Evolutionary conservation across 2,888 invertebrate species (phyloP).

Genomic region (Bimastos eiseni): DNA sequence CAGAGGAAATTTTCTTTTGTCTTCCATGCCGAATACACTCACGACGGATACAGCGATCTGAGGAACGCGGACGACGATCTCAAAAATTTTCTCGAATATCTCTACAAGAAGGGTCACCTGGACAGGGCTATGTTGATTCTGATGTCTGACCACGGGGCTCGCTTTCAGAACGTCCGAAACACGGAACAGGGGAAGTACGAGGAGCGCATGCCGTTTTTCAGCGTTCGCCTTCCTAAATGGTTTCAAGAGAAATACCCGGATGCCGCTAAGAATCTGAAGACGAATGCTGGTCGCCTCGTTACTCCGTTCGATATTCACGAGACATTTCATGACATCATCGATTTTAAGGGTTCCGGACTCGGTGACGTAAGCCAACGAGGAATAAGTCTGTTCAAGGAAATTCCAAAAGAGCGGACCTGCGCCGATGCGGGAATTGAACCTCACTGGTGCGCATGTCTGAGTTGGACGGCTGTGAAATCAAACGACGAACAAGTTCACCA

Average conservation of each 20-base stretch:
- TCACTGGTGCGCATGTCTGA: slow-evolving; percentile 92
- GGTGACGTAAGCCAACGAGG: slow-evolving; percentile 40
- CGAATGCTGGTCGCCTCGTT: slow-evolving; percentile 73
- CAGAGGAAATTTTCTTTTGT: slow-evolving; percentile 77
- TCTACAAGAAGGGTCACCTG: slow-evolving; percentile 69
- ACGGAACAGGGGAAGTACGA: slow-evolving; percentile 89
- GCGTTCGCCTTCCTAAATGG: slow-evolving; percentile 73
- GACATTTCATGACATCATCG: slow-evolving; percentile 74
- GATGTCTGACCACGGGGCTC: slow-evolving; percentile 86
- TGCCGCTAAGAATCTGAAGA: slow-evolving; percentile 68
- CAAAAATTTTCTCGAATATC: slow-evolving; percentile 65
- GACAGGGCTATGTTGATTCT: slow-evolving; percentile 81
- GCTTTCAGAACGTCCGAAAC: slow-evolving; percentile 76
- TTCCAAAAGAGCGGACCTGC: slow-evolving; percentile 76
- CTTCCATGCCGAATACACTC: slow-evolving; percentile 86
- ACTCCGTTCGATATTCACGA: slow-evolving; percentile 88
- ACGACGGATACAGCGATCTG: slow-evolving; percentile 80
- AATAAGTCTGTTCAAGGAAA: slow-evolving; percentile 55
- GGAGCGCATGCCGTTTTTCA: slow-evolving; percentile 85
- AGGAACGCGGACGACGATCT: slow-evolving; percentile 78
- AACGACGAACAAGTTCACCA: slow-evolving; percentile 53
- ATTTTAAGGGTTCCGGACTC: slow-evolving; percentile 57
- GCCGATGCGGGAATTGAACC: slow-evolving; percentile 86
- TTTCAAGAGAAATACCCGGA: slow-evolving; percentile 63
- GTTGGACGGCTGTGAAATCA: slow-evolving; percentile 73